A percentile compares a stretch with the other conserved stretches of the same genome.
Conservation (phyloP, 2,888 invertebrate species). For the Pachydiplax longipennis region DNA sequence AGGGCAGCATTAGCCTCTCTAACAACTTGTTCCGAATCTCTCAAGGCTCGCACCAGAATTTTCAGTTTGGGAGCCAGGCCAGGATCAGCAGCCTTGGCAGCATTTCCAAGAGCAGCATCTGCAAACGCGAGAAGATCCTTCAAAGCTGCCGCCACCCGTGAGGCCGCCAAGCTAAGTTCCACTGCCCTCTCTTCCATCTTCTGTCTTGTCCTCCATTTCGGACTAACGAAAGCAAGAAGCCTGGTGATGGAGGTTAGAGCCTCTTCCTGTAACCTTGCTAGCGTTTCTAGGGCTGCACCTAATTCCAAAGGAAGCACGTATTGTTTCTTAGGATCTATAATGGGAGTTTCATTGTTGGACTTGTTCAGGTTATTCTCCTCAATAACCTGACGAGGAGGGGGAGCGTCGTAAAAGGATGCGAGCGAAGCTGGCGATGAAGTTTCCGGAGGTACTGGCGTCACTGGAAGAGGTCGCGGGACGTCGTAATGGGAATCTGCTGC, state of each 20-base stretch:
- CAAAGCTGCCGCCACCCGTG: conserved; percentile 78
- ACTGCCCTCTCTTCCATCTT: conserved; percentile 79
- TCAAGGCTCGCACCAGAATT: conserved; percentile 79
- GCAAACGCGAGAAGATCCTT: conserved; percentile 90
- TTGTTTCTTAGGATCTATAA: conserved; percentile 22
- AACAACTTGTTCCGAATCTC: conserved; percentile 80
- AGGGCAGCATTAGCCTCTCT: conserved; percentile 78
- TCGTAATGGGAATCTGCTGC: conserved; percentile 73
- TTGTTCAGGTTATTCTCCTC: conserved; percentile 48
- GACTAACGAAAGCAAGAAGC: conserved; percentile 74
- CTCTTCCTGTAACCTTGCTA: conserved; percentile 79
- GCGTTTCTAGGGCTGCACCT: conserved; percentile 76
- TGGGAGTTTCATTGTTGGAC: conserved; percentile 45
- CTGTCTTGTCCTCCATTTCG: conserved; percentile 82
- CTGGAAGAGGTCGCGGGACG: conserved; percentile 61
- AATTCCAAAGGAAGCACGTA: conserved; percentile 71
- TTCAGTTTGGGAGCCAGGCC: conserved; percentile 76
- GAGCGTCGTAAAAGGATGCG: conserved; percentile 59
- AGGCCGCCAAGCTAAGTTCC: conserved; percentile 83
- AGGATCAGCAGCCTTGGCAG: conserved; percentile 82
- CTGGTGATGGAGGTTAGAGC: conserved; percentile 83
- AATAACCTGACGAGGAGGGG: conserved; percentile 53
- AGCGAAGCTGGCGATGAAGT: not conserved
- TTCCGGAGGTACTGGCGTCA: not conserved
- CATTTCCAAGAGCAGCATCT: conserved; percentile 87